Conservation (phyloP, 1,140 invertebrate species). For the Euschistus heros region DNA sequence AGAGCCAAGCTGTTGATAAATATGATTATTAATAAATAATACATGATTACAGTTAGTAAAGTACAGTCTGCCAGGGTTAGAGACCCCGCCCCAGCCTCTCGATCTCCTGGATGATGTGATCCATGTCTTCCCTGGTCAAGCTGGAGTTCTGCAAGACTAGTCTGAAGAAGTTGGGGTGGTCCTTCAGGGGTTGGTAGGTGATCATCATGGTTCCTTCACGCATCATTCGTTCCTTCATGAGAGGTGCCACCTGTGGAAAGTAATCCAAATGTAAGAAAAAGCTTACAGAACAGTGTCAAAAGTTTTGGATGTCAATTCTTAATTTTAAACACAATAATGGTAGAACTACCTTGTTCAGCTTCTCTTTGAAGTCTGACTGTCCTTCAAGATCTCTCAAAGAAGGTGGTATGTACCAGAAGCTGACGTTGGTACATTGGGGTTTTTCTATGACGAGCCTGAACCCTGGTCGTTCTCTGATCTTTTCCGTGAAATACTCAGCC, state of each 20-base stretch:
- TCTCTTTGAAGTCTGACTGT: constrained; percentile 50
- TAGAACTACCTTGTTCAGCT: constrained; percentile 50
- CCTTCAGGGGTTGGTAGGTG: constrained; percentile 78
- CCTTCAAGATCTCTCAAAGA: constrained; percentile 51
- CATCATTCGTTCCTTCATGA: constrained; percentile 90
- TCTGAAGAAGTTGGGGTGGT: constrained; percentile 83
- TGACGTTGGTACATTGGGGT: constrained; percentile 87
- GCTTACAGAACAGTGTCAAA: no score
- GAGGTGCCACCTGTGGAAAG: constrained; percentile 59
- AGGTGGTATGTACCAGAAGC: constrained; percentile 88
- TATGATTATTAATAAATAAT: no score
- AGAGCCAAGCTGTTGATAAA: no score
- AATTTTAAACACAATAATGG: no score
- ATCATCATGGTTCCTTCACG: constrained; percentile 89
- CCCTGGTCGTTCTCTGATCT: constrained; percentile 53
- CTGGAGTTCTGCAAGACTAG: constrained; percentile 85
- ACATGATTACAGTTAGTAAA: no score
- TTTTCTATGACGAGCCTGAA: constrained; percentile 64
- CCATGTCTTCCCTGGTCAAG: constrained; percentile 65
- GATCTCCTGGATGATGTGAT: constrained; percentile 76
- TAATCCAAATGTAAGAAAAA: no score
- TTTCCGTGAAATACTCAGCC: constrained; percentile 54
- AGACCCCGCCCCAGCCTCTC: constrained; percentile 65
- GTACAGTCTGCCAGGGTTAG: constrained; percentile 32
- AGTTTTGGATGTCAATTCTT: no score